Evolutionary conservation across 1,140 invertebrate species (phyloP), one percentile per base, ranked within the genome.

Genomic region (Chelonus insularis): DNA sequence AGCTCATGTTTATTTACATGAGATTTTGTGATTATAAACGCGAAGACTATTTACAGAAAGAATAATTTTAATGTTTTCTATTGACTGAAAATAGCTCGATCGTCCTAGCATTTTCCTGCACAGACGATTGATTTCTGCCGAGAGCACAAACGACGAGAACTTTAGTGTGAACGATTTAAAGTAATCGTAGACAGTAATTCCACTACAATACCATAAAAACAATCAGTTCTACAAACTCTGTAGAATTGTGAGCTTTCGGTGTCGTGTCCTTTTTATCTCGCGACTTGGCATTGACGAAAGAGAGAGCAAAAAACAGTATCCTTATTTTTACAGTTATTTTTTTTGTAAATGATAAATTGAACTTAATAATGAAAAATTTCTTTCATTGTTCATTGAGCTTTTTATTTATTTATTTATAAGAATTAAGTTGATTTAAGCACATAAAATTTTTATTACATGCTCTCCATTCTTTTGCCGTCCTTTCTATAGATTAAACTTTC

Each of bases 111-210:
- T 45, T 45, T 48, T 6, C 23, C 23, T 48, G 45, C 12, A 25
- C 11, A 6, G 9, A 48, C 21, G 21, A 48, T 48, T 48, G 11
- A 18, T 18, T 48, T 48, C 45, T 48, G 45, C 34, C 41, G 59
- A 54, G 48, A 45, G 62, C 50, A 51, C 52, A 58, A 59, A 59
- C 34, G 16, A 57, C 48, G 34, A 32, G 43, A 50, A 18, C 16
- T 36, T 20, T 11, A 34, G 43, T 47, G 14, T 54, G 39, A 39
- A 43, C 62, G 41, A 54, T 32, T 16, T 9, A 23, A 57, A 64
- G 56, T 11, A 32, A 47, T 63, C 63, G 12, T 56, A 70, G 71
- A 56, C 65, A 67, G 68, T 72, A 72, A 70, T 72, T 69, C 59
- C 68, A 68, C 23, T 69, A 69, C 57, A 58, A 29, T 65, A 65